Conservation (phyloP, 1,140 invertebrate genomes). For the Glomeris maerens region DNA sequence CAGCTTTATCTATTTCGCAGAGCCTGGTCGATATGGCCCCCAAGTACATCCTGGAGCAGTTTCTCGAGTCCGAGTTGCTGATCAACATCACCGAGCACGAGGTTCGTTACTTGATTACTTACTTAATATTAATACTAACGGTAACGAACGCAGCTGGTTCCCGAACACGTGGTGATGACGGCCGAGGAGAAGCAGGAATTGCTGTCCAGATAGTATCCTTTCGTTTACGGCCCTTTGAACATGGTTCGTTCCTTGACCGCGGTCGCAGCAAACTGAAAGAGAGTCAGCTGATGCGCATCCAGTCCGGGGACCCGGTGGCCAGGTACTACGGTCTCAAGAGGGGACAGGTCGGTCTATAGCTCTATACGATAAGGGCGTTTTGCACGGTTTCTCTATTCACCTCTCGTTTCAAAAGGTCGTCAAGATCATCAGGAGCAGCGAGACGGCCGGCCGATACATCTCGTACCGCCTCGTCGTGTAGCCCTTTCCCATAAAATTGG, state of each 20-base stretch:
- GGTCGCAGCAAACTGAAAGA: conserved; percentile 83
- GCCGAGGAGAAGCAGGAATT: conserved; percentile 95
- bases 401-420: conserved; percentile 51
- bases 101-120: conserved; percentile 21
- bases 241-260: conserved; percentile 3
- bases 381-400: not conserved
- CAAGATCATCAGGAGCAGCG: conserved; percentile 92
- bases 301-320: conserved; percentile 93
- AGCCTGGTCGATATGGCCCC: conserved; percentile 95
- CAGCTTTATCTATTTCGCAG: too few relatives aligned
- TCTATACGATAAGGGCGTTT: too few relatives aligned
- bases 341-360: conserved; percentile 56
- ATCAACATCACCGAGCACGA: conserved; percentile 99
- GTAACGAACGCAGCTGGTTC: conserved; percentile 50
- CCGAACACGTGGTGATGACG: conserved; percentile 96
- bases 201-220: conserved; percentile 75
- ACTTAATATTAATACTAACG: not conserved
- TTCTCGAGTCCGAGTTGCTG: conserved; percentile 91
- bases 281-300: conserved; percentile 97
- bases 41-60: conserved; percentile 98
- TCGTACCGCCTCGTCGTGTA: conserved; percentile 91
- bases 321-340: conserved; percentile 93
- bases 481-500: too few relatives aligned
- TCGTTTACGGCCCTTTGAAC: conserved; percentile 16
- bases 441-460: conserved; percentile 96